Base-by-base conservation (phyloP, 23 tunicate genomes). In the Trididemnum miniatum region DNA sequence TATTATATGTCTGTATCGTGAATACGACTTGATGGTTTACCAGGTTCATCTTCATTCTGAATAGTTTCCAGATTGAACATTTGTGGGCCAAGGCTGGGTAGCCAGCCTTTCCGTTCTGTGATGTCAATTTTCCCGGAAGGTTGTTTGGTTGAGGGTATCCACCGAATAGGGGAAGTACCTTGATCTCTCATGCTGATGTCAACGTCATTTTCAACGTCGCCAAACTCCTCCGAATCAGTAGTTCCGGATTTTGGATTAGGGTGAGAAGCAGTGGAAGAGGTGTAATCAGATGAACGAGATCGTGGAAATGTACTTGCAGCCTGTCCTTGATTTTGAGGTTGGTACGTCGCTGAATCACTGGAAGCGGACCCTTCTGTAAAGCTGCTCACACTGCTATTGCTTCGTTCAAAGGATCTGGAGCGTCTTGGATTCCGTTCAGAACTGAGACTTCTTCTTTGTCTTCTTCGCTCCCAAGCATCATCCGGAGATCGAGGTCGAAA, bases 1-100 rank as follows among this genome's bases (percentile, higher is more conserved):
- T n/a, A n/a, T n/a, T n/a, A n/a, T n/a, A n/a, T n/a, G n/a, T n/a
- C n/a, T n/a, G n/a, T n/a, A n/a, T n/a, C n/a, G n/a, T n/a, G n/a
- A n/a, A n/a, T n/a, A n/a, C n/a, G n/a, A n/a, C n/a, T n/a, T n/a
- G n/a, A n/a, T n/a, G n/a, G n/a, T n/a, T n/a, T n/a, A n/a, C 12
- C 54, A 44, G 54, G 15, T 15, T n/a, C 28, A n/a, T 69, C 35
- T 1, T 64, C 34, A 36, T 80, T 69, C 2, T 50, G 35, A 23
- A 35, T 35, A 2, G 69, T 71, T 20, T 44, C 79, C 0, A 93
- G 82, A 34, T 93, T 77, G 71, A 89, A 93, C 98, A 93, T 93
- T 60, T 83, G 72, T 1, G 98, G 93, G 1, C 98, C 98, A 18
- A 93, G 73, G 64, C 98, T 93, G n/a, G 98, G 98, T 34, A 80